Evolutionary conservation across 2,113 vertebrate species (phyloP).

Genomic region (Thamnophis sirtalis): DNA sequence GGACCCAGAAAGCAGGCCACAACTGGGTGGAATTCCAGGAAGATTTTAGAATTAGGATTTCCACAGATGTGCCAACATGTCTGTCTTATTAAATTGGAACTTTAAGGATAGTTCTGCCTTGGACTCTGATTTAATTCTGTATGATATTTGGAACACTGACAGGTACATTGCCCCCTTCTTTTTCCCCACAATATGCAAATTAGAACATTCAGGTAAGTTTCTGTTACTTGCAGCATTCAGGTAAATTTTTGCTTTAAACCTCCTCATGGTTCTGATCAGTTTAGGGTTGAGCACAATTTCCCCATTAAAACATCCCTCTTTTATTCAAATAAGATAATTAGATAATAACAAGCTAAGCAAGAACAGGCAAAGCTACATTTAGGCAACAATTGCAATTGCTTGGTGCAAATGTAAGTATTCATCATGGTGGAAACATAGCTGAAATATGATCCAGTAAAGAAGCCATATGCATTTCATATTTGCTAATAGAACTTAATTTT

Average conservation of each 20-base stretch:
- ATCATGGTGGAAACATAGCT: not conserved
- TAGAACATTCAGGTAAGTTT: not conserved
- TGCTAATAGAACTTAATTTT: not conserved
- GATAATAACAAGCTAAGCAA: not conserved
- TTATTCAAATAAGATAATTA: not conserved
- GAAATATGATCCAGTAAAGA: not conserved
- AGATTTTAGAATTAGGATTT: too few species aligned
- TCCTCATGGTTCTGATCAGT: not conserved
- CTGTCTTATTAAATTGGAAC: too few species aligned
- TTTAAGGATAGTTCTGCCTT: too few species aligned
- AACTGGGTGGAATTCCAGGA: too few species aligned
- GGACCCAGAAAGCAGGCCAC: too few species aligned
- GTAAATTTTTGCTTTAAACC: not conserved
- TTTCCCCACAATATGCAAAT: not conserved
- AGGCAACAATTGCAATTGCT: not conserved
- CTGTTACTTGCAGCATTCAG: not conserved
- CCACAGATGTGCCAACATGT: too few species aligned
- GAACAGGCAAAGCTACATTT: not conserved
- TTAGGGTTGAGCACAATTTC: not conserved
- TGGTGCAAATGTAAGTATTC: not conserved
- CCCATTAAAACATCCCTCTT: not conserved
- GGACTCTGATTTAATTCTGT: too few species aligned
- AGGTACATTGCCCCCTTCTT: not conserved
- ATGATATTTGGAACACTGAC: too few species aligned
- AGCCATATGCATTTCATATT: not conserved